Evolutionary conservation across 2,888 invertebrate genomes (phyloP).

Genomic region (Bombylius major): DNA sequence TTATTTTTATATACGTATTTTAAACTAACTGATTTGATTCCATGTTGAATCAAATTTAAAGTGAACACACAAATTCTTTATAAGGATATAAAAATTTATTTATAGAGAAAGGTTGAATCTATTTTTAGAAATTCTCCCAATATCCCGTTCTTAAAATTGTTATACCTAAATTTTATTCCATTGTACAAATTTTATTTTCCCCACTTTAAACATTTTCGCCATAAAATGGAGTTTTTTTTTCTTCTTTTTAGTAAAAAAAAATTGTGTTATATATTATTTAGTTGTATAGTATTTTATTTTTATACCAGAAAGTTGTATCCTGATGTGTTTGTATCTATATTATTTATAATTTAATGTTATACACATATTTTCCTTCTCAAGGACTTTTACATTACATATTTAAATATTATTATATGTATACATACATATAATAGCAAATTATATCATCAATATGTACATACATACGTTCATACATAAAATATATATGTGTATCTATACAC

Average conservation of each 20-base stretch:
- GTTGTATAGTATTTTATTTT: too few species aligned
- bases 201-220: too few species aligned
- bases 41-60: neutral
- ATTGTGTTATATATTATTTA: too few species aligned
- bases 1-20: too few species aligned
- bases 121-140: conserved; percentile 9
- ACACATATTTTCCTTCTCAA: neutral
- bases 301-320: too few species aligned
- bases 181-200: neutral
- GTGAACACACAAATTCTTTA: neutral
- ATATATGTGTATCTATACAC: neutral
- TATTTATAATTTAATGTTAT: too few species aligned
- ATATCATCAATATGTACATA: neutral
- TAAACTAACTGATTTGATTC: neutral
- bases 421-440: neutral
- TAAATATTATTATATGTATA: neutral
- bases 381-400: neutral
- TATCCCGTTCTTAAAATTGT: neutral
- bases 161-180: neutral
- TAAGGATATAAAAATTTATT: conserved; percentile 10
- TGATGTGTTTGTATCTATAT: too few species aligned
- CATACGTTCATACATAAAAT: neutral
- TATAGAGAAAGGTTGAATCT: conserved; percentile 10
- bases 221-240: too few species aligned
- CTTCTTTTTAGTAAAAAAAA: too few species aligned